Conservation (phyloP, 2,797 vertebrate species). For the Amblyopsis hoosieri region DNA sequence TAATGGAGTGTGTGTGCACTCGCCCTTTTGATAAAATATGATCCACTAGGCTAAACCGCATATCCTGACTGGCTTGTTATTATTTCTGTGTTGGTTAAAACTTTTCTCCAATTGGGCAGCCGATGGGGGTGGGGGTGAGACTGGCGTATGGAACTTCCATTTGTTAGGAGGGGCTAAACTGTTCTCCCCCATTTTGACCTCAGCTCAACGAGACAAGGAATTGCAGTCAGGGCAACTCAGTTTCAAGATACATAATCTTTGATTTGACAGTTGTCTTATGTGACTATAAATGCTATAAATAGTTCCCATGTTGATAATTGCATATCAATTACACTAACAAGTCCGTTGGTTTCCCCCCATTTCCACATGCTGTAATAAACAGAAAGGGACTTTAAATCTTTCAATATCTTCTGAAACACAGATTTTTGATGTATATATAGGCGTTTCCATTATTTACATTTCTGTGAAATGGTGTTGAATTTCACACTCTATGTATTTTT, state of each 20-base stretch:
- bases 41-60: background rate
- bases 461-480: background rate
- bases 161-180: conserved; percentile 70
- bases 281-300: too few relatives aligned
- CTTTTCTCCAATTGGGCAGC: conserved; percentile 45
- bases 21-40: background rate
- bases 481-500: conserved; percentile 8
- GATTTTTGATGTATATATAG: background rate
- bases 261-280: background rate
- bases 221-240: conserved; percentile 26
- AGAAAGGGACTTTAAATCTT: too few relatives aligned
- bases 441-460: background rate
- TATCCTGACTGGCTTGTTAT: conserved; percentile 3
- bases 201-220: conserved; percentile 45
- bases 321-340: too few relatives aligned
- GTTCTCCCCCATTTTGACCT: conserved; percentile 77
- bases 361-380: too few relatives aligned
- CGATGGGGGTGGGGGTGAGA: conserved; percentile 58
- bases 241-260: conserved; percentile 11
- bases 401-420: too few relatives aligned
- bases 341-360: too few relatives aligned
- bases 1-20: conserved; percentile 16
- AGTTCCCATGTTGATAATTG: too few relatives aligned
- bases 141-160: conserved; percentile 67
- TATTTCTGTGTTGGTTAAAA: conserved; percentile 36